phyloP scores from a whole-genome alignment of 1,140 invertebrate genomes.

The Nebria ingens region DNA sequence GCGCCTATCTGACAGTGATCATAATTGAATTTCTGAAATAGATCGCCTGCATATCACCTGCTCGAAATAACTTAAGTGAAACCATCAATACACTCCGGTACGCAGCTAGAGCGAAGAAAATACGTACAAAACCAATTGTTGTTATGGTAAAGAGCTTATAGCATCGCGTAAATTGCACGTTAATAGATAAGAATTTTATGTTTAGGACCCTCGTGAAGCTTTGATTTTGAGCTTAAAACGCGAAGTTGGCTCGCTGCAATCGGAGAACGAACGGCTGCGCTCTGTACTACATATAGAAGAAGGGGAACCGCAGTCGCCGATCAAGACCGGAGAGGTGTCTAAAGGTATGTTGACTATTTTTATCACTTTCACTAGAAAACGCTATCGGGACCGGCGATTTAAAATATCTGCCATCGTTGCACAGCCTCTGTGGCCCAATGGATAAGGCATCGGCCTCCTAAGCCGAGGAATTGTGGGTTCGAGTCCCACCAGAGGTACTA shows the following conservation, averaged over 20 bases:
- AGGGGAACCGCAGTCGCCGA: conserved; percentile 17
- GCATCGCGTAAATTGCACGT: no score
- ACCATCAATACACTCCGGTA: conserved; percentile 86
- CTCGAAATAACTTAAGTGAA: conserved; percentile 76
- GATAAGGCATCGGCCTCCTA: conserved; percentile 59
- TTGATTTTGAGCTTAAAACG: conserved; percentile 81
- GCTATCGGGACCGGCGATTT: background rate
- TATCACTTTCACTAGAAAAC: conserved; percentile 1
- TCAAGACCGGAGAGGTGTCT: background rate
- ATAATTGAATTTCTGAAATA: conserved; percentile 31
- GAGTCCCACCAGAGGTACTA: conserved; percentile 53
- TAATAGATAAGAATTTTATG: no score
- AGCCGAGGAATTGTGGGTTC: conserved; percentile 58
- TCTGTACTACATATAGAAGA: conserved; percentile 54
- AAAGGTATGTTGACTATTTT: conserved; percentile 2
- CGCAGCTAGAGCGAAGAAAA: conserved; percentile 76
- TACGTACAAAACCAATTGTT: conserved; percentile 81
- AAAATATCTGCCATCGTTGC: conserved; percentile 14
- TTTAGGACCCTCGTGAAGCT: conserved; percentile 81
- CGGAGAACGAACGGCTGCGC: conserved; percentile 84
- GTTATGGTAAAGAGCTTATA: conserved; percentile 88
- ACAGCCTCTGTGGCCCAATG: conserved; percentile 55
- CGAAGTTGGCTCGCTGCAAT: conserved; percentile 76
- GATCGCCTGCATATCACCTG: conserved; percentile 89
- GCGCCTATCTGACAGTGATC: background rate